phyloP scores from a whole-genome alignment of 1,140 invertebrate species.

The Cotesia typhae region DNA sequence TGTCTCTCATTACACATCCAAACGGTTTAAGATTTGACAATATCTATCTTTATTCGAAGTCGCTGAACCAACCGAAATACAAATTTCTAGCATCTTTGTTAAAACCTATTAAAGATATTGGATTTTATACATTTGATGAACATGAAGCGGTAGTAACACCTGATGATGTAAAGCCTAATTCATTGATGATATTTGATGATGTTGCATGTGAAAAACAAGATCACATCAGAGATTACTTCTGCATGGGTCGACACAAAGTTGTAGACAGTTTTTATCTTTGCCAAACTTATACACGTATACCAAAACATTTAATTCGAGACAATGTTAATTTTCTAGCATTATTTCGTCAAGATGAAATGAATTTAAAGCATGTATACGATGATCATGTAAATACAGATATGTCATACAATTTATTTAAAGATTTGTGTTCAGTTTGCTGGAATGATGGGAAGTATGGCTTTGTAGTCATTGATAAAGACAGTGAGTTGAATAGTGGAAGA shows the following conservation, averaged over 20 bases:
- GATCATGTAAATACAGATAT: neutral
- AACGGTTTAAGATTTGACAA: slow-evolving; percentile 31
- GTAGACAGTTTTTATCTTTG: too few relatives aligned
- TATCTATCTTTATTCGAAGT: slow-evolving; percentile 26
- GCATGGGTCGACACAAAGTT: too few relatives aligned
- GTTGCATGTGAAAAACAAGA: slow-evolving; percentile 14
- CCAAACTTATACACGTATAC: too few relatives aligned
- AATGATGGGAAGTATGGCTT: too few relatives aligned
- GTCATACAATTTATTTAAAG: neutral
- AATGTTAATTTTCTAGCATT: too few relatives aligned
- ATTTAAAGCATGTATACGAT: slow-evolving; percentile 5
- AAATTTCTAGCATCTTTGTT: slow-evolving; percentile 9
- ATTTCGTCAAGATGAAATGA: neutral
- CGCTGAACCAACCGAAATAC: slow-evolving; percentile 20
- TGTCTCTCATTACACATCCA: slow-evolving; percentile 21
- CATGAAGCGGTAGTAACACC: slow-evolving; percentile 19
- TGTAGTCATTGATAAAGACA: too few relatives aligned
- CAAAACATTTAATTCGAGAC: too few relatives aligned
- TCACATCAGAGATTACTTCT: too few relatives aligned
- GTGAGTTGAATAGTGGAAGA: too few relatives aligned
- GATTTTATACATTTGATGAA: slow-evolving; percentile 24
- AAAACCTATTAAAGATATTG: slow-evolving; percentile 15
- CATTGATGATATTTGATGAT: neutral
- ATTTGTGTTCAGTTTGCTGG: too few relatives aligned
- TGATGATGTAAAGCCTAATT: slow-evolving; percentile 21